phyloP scores from a whole-genome alignment of 2,888 invertebrate genomes.

The Hanleya hanleyi region DNA sequence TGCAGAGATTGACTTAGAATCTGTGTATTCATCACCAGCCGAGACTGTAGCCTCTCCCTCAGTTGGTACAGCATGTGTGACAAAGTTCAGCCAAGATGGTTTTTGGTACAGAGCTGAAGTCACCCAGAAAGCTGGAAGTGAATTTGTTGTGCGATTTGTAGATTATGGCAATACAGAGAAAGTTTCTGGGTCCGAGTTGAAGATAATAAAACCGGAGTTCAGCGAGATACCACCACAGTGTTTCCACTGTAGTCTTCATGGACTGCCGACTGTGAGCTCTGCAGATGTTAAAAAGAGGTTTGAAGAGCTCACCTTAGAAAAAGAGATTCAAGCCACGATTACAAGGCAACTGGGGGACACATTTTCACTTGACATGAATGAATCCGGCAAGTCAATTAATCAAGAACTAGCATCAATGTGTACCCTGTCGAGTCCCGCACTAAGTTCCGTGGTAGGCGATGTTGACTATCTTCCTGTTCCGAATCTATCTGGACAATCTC shows the following conservation, averaged over 20 bases:
- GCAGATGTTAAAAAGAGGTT: conserved; percentile 41
- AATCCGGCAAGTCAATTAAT: background rate
- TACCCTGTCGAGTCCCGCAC: background rate
- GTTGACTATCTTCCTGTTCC: background rate
- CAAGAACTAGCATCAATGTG: background rate
- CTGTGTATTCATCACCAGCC: background rate
- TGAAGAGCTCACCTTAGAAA: conserved; percentile 43
- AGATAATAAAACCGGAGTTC: conserved; percentile 50
- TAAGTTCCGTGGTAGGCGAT: no score
- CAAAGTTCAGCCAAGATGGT: conserved; percentile 18
- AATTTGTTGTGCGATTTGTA: conserved; percentile 56
- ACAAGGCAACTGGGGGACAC: conserved; percentile 23
- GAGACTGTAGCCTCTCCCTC: conserved; percentile 6
- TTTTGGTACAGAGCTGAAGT: conserved; percentile 37
- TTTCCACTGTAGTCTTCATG: conserved; percentile 15
- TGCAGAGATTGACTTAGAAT: background rate
- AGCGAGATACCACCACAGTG: background rate
- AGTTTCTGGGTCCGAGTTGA: conserved; percentile 44
- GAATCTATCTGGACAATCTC: background rate
- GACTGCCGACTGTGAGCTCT: conserved; percentile 23
- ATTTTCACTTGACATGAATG: conserved; percentile 35
- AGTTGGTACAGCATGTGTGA: conserved; percentile 47
- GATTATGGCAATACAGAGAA: conserved; percentile 69
- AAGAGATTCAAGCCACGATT: conserved; percentile 42
- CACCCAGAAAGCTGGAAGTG: conserved; percentile 23